Conservation (phyloP, 2,888 invertebrate genomes). For the Tachina grossa region DNA sequence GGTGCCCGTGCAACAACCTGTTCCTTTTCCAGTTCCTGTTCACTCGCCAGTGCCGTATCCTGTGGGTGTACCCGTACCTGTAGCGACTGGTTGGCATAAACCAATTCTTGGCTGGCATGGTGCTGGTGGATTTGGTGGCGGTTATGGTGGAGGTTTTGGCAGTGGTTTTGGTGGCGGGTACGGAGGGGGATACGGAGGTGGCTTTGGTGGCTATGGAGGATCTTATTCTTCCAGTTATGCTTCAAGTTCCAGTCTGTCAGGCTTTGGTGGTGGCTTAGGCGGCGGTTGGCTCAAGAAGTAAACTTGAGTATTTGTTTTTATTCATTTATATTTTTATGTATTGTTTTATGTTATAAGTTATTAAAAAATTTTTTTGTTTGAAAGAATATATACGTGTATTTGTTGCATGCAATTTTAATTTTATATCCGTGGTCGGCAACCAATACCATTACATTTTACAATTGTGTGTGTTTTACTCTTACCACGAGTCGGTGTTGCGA, state of each 20-base stretch:
- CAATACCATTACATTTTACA: too few relatives aligned
- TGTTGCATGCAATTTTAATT: too few relatives aligned
- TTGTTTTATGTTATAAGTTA: background rate
- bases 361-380: background rate
- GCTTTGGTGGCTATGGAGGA: background rate
- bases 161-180: constrained; percentile 53
- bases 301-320: background rate
- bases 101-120: constrained; percentile 67
- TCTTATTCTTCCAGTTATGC: constrained; percentile 25
- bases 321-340: background rate
- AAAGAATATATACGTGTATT: too few relatives aligned
- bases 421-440: too few relatives aligned
- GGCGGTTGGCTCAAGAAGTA: constrained; percentile 51
- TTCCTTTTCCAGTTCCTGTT: constrained; percentile 28
- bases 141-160: constrained; percentile 46
- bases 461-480: too few relatives aligned
- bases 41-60: constrained; percentile 49
- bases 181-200: constrained; percentile 53
- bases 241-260: constrained; percentile 24
- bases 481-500: too few relatives aligned
- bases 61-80: constrained; percentile 43
- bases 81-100: constrained; percentile 68
- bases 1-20: constrained; percentile 47
- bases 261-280: constrained; percentile 37
- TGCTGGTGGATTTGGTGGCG: constrained; percentile 64